phyloP scores from a whole-genome alignment of 1,140 invertebrate genomes.

The Leptonema lineaticorne region DNA sequence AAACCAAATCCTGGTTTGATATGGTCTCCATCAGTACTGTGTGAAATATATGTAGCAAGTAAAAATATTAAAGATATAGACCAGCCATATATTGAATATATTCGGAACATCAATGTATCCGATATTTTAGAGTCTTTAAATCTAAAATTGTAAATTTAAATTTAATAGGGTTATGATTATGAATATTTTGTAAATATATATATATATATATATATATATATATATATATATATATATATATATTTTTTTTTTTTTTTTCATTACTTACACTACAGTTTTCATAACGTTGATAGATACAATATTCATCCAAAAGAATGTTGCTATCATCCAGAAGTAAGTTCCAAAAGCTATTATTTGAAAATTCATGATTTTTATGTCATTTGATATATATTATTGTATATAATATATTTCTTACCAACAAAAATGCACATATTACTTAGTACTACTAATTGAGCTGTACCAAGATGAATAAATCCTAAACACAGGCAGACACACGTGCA shows the following conservation, averaged over 20 bases:
- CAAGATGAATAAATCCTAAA: slow-evolving; percentile 58
- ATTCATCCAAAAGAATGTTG: slow-evolving; percentile 69
- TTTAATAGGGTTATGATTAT: no score
- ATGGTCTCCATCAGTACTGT: slow-evolving; percentile 55
- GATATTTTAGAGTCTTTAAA: slow-evolving; percentile 43
- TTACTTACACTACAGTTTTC: slow-evolving; percentile 62
- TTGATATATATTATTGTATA: no score
- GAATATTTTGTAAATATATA: no score
- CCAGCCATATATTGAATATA: slow-evolving; percentile 61
- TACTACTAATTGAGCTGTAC: slow-evolving; percentile 53
- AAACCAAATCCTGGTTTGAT: slow-evolving; percentile 62
- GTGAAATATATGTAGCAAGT: slow-evolving; percentile 52
- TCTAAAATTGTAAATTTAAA: slow-evolving; percentile 25
- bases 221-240: background rate
- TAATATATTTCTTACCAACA: background rate
- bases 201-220: no score
- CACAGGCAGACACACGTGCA: slow-evolving; percentile 58
- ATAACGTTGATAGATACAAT: slow-evolving; percentile 66
- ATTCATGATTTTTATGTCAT: no score
- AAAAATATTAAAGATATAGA: slow-evolving; percentile 58
- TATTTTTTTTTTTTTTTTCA: background rate
- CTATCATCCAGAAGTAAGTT: slow-evolving; percentile 63
- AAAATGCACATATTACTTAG: slow-evolving; percentile 36
- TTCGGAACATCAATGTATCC: slow-evolving; percentile 53
- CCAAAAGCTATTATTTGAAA: slow-evolving; percentile 61